phyloP scores from a whole-genome alignment of 1,140 invertebrate species.

The Aphelinus atriplicis region DNA sequence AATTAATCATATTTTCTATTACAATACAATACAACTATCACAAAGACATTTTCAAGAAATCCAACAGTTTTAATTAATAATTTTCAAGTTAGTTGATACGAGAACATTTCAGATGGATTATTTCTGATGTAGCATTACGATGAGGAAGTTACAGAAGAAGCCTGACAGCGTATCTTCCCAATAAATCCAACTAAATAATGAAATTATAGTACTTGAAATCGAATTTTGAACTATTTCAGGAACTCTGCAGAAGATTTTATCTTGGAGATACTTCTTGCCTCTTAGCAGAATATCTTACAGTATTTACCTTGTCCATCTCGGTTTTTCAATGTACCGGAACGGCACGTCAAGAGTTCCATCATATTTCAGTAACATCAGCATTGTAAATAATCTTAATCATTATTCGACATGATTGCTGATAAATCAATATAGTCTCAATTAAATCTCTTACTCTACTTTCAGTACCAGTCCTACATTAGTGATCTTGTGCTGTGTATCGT shows the following conservation, averaged over 20 bases:
- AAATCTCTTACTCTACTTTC: not conserved
- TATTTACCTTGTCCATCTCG: constrained; percentile 68
- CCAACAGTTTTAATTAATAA: no score
- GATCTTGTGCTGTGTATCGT: constrained; percentile 12
- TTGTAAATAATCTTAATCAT: not conserved
- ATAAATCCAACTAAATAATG: constrained; percentile 16
- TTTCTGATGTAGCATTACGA: no score
- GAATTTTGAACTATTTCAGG: not conserved
- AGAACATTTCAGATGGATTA: no score
- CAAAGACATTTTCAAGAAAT: no score
- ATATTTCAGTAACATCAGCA: constrained; percentile 17
- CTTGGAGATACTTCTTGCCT: constrained; percentile 66
- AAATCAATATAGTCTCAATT: constrained; percentile 13
- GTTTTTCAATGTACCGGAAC: constrained; percentile 31
- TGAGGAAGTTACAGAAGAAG: not conserved
- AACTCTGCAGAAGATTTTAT: constrained; percentile 58
- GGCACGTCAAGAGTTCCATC: constrained; percentile 19
- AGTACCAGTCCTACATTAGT: constrained; percentile 3
- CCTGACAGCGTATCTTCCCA: constrained; percentile 54
- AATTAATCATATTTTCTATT: no score
- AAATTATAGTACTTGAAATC: not conserved
- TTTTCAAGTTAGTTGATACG: no score
- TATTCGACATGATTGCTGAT: no score
- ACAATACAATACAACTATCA: no score
- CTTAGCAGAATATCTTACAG: constrained; percentile 69